phyloP scores from a whole-genome alignment of 2,797 vertebrate species.

The Bradypodion ventrale region DNA sequence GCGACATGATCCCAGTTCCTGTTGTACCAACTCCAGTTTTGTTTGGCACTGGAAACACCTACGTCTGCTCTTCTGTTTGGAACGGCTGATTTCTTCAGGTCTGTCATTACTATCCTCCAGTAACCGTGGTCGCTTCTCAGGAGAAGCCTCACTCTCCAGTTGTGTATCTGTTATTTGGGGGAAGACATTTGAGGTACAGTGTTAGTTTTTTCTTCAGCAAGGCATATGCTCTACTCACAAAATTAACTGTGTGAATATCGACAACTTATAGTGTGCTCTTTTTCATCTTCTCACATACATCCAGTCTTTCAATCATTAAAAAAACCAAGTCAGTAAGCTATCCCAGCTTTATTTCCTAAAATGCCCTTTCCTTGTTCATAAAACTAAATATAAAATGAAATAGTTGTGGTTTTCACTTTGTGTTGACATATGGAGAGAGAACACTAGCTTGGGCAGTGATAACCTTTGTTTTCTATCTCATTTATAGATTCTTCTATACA shows the following conservation, averaged over 20 bases:
- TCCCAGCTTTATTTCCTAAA: constrained; percentile 10
- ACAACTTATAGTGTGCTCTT: constrained; percentile 9
- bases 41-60: constrained; percentile 98
- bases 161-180: constrained; percentile 84
- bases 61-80: constrained; percentile 95
- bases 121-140: constrained; percentile 88
- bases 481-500: constrained; percentile 40
- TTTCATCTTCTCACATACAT: constrained; percentile 9
- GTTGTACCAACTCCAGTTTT: constrained; percentile 98
- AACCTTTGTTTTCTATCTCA: constrained; percentile 56
- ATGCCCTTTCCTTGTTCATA: constrained; percentile 27
- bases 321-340: constrained; percentile 38
- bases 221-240: constrained; percentile 38
- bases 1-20: constrained; percentile 97
- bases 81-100: constrained; percentile 83
- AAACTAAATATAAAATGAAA: constrained; percentile 36
- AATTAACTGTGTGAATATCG: constrained; percentile 39
- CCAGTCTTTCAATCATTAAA: constrained; percentile 35
- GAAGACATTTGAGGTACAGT: constrained; percentile 64
- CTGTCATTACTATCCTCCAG: constrained; percentile 81
- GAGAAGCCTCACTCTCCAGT: constrained; percentile 90
- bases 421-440: background rate
- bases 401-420: background rate
- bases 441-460: constrained; percentile 22
- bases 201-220: constrained; percentile 58